These are phyloP conservation scores for Ciconia boyciana DNA, from an alignment of 2,113 vertebrate genomes.

Conservation along the genomic window DNA sequence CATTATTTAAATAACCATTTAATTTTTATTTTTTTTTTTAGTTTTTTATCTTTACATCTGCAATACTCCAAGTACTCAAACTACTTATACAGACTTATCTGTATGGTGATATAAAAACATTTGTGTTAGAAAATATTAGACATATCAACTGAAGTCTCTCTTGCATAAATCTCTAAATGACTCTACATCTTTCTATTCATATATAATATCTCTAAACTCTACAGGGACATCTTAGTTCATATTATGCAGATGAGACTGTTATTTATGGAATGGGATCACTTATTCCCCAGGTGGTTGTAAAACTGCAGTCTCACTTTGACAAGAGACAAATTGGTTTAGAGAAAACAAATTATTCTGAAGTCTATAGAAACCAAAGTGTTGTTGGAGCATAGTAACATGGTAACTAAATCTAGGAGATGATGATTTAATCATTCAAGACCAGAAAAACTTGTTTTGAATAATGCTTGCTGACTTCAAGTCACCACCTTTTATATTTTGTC, in stretches of 20 bases:
- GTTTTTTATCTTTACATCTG: neutral
- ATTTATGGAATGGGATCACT: constrained; percentile 70
- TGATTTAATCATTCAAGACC: constrained; percentile 25
- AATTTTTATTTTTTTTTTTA: neutral
- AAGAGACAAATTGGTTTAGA: constrained; percentile 74
- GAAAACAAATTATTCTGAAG: constrained; percentile 75
- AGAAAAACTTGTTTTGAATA: neutral
- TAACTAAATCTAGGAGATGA: constrained; percentile 27
- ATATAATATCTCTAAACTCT: constrained; percentile 35
- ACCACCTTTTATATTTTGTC: neutral
- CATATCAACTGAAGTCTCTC: neutral
- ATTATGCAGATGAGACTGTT: constrained; percentile 71
- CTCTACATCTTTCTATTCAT: neutral
- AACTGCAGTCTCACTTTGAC: constrained; percentile 72
- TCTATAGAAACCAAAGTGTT: constrained; percentile 60
- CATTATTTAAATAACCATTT: neutral
- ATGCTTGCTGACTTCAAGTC: constrained; percentile 28
- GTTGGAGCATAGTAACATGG: neutral
- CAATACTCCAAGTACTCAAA: neutral
- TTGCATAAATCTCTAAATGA: neutral
- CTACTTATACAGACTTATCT: neutral
- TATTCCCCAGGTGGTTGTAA: constrained; percentile 62
- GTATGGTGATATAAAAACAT: neutral
- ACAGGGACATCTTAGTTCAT: constrained; percentile 40
- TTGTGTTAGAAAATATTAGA: neutral